Conservation (phyloP, 92 coral and sea anemone species). For the Epizoanthus stellaris region DNA sequence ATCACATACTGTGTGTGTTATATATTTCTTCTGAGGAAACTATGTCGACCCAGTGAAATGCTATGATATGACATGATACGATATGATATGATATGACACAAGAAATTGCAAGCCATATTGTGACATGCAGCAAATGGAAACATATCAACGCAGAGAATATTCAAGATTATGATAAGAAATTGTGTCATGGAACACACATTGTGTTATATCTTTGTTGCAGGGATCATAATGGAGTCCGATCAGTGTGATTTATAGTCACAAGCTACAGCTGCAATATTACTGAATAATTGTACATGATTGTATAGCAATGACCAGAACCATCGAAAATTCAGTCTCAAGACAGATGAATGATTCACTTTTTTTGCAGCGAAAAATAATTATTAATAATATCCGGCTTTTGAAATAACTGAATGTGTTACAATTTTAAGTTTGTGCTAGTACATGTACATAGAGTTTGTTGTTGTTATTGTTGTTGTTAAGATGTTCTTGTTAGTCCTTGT, state of each 20-base stretch:
- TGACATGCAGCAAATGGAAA: neutral
- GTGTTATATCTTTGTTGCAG: constrained; percentile 32
- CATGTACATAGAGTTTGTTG: neutral
- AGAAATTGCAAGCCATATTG: neutral
- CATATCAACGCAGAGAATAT: neutral
- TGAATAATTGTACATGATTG: too few relatives aligned
- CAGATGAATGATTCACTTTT: constrained; percentile 5
- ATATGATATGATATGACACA: too few relatives aligned
- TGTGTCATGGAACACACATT: neutral
- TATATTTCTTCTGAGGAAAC: neutral
- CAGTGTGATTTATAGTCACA: neutral
- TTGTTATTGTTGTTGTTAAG: neutral
- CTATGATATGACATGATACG: neutral
- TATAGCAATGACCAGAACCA: neutral
- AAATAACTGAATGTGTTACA: neutral
- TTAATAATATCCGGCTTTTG: neutral
- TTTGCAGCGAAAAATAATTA: constrained; percentile 19
- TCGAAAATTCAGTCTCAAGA: neutral
- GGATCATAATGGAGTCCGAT: neutral
- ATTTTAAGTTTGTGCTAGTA: neutral
- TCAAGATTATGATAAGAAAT: neutral
- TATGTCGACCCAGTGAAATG: neutral
- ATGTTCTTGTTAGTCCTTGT: too few relatives aligned
- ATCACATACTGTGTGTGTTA: too few relatives aligned
- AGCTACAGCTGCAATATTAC: too few relatives aligned